Base-by-base conservation (phyloP, 2,888 invertebrate genomes). In the Arge pagana region DNA sequence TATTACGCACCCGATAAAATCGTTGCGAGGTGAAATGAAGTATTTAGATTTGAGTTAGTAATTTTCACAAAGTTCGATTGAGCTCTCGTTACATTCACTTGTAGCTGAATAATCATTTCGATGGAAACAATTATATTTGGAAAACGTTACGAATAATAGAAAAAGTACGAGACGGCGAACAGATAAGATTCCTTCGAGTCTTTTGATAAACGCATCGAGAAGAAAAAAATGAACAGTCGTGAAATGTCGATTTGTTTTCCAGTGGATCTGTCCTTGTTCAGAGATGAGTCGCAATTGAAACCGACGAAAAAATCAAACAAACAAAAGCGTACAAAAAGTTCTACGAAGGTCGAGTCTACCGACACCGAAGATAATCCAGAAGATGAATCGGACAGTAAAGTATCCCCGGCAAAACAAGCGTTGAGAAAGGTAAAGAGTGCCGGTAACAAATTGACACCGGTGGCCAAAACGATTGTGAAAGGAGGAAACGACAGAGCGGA, bases 231-330 rank as follows among this genome's bases (percentile, higher is more conserved):
- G n/a, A n/a, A n/a, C n/a, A n/a, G n/a, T n/a, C n/a, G n/a, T n/a
- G 26, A 39, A 11, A 18, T 35, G 13, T 21, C 19, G 49, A 8
- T 42, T 64, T 61, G 60, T 53, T 53, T 76, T 79, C 43, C 79
- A 91, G 91, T 92, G 82, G 92, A 92, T 74, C 81, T 92, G 40
- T 91, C 91, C 10, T 80, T 92, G 42, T 91, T 87, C 78, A 89
- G 85, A 72, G 89, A 90, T 72, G 91, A 91, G 77, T 88, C 90
- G 52, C 91, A 91, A 76, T 77, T 91, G 58, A 87, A 87, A 70
- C 85, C 83, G 76, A 82, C 82, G 64, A 72, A 65, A 67, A 65
- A 65, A 54, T 60, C 60, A 16, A 74, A 75, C 49, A 79, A 80
- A 68, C 67, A 79, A 62, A 78, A 72, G 65, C 67, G 65, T 10